Base-by-base conservation (phyloP, 2,113 vertebrate species). In the Gallinago jamesoni region DNA sequence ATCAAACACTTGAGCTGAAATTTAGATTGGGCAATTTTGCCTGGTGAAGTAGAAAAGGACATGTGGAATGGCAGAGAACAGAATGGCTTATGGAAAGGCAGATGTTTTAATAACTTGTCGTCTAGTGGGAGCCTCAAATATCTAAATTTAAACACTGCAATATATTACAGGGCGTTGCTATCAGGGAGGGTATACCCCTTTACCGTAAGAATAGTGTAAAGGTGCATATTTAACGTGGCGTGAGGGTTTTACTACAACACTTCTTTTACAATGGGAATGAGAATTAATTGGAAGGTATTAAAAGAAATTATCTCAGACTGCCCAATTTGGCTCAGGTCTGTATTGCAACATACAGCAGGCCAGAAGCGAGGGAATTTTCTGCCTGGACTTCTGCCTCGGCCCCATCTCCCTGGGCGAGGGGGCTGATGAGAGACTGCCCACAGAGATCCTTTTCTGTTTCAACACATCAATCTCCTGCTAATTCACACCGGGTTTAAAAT, bases 1-100 rank as follows among this genome's bases (percentile, higher is more conserved):
- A 98, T 98, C 98, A 98, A 98, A 98, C 98, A 98, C 98, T 98
- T 98, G 98, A 98, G 98, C 97, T 98, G 98, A 98, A 98, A 98
- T 98, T 98, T 98, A 98, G 98, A 98, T 98, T 98, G 98, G 98
- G 98, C 98, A 98, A 98, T 98, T 98, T 98, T 98, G 98, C 96
- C 98, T 98, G 98, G 95, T 97, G 98, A 98, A 98, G 98, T 98
- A 98, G 98, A 98, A 98, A 98, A 98, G 98, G 98, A 98, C 97
- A 97, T 97, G 97, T 96, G 97, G 98, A 97, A 98, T 93, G 97
- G 97, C 96, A 95, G 93, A 94, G 97, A 97, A 97, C 97, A 98
- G 98, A 97, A 97, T 84, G 95, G 97, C 96, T 98, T 94, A 96
- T 97, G 97, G 97, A 97, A 98, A 98, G 97, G 97, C 98, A 98